These are phyloP conservation scores for Bettongia penicillata DNA, from an alignment of 2,113 vertebrate species.

Conservation along the genomic window DNA sequence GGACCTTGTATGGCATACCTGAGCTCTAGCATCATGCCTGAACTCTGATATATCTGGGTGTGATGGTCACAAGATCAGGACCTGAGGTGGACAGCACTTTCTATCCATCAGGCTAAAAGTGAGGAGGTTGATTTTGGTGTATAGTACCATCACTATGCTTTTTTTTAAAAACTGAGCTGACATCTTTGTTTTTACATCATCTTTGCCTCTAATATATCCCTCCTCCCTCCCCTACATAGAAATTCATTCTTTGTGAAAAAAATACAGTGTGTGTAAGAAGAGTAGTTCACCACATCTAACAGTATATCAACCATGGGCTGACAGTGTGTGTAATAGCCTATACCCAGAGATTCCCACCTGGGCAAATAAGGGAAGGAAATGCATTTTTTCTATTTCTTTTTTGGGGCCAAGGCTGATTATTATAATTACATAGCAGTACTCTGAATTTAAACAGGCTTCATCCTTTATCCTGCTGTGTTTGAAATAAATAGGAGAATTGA, in stretches of 20 bases:
- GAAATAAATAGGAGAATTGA: not conserved
- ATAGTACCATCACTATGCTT: not conserved
- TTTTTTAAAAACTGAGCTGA: not conserved
- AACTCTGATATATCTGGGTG: not conserved
- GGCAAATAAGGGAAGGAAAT: not conserved
- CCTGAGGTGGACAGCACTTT: too few species aligned
- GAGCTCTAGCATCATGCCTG: not conserved
- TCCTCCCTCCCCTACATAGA: too few species aligned
- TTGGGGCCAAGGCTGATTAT: not conserved
- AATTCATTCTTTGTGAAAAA: too few species aligned
- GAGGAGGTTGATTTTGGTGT: not conserved
- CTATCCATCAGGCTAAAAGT: not conserved
- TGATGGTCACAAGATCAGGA: not conserved
- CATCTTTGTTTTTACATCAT: not conserved
- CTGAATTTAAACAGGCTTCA: not conserved
- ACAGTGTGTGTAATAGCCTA: not conserved
- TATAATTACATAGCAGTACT: not conserved
- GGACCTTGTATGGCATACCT: not conserved
- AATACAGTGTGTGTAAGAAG: too few species aligned
- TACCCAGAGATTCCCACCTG: not conserved
- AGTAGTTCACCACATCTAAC: too few species aligned
- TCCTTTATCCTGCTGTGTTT: not conserved
- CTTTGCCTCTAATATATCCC: too few species aligned
- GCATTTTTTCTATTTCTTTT: not conserved
- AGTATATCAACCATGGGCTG: too few species aligned